Conservation (phyloP, 2,888 invertebrate species). For the Nymphalis urticae region DNA sequence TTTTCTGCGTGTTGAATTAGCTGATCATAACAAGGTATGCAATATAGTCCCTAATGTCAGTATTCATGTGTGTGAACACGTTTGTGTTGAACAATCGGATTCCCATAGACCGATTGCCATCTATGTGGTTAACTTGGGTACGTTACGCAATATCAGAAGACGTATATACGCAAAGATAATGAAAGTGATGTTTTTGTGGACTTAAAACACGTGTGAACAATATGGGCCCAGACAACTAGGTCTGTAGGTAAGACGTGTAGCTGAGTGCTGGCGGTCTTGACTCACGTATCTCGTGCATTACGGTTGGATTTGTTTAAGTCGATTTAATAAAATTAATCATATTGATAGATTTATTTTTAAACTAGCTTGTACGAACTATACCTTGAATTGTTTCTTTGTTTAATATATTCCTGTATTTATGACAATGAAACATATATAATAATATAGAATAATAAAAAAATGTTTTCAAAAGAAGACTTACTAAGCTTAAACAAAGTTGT, state of each 20-base stretch:
- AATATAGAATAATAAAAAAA: too few relatives aligned
- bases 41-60: conserved; percentile 56
- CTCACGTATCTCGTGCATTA: neutral
- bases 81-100: conserved; percentile 59
- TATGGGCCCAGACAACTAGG: conserved; percentile 62
- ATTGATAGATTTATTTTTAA: too few relatives aligned
- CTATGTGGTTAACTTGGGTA: conserved; percentile 66
- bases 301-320: neutral
- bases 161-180: conserved; percentile 66
- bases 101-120: conserved; percentile 75
- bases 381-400: too few relatives aligned
- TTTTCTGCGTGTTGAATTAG: conserved; percentile 53
- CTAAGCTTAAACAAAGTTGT: too few relatives aligned
- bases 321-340: too few relatives aligned
- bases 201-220: conserved; percentile 65
- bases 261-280: conserved; percentile 25
- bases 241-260: conserved; percentile 53
- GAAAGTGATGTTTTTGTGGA: conserved; percentile 69
- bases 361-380: too few relatives aligned
- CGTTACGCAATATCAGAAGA: conserved; percentile 71
- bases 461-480: too few relatives aligned
- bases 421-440: too few relatives aligned
- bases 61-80: conserved; percentile 74
- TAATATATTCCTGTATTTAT: too few relatives aligned
- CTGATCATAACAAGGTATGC: conserved; percentile 59